Conservation (phyloP, 2,113 vertebrate species). For the Lamprotornis superbus region DNA sequence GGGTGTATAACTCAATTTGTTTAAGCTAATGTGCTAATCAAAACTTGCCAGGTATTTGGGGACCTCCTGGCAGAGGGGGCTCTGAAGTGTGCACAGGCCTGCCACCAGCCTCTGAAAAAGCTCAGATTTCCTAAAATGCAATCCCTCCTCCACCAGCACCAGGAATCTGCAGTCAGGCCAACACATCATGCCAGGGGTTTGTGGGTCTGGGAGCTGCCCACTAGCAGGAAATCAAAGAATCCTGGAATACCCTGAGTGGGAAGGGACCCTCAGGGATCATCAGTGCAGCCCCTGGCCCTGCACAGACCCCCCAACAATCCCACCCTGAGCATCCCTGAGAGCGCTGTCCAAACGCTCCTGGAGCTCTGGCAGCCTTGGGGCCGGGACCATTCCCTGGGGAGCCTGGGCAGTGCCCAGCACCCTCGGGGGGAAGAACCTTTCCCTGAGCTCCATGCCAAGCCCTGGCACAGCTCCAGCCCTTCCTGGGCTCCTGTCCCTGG, state of each 20-base stretch:
- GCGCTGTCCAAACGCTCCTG: neutral
- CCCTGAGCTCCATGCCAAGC: too few species aligned
- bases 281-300: fast-evolving
- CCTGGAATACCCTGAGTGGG: fast-evolving
- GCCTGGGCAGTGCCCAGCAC: too few species aligned
- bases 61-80: neutral
- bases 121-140: neutral
- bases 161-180: neutral
- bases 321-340: neutral
- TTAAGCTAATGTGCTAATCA: neutral
- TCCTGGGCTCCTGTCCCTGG: neutral
- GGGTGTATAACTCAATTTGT: conserved; percentile 17
- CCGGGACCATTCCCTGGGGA: neutral
- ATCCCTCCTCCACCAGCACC: neutral
- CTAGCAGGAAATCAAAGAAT: neutral
- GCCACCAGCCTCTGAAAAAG: neutral
- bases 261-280: fast-evolving
- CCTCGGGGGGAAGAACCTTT: too few species aligned
- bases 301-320: neutral
- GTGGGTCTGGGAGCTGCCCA: neutral
- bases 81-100: fast-evolving
- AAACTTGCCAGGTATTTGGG: neutral
- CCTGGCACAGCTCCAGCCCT: too few species aligned
- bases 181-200: fast-evolving
- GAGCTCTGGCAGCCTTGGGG: neutral